A percentile compares a stretch with the other conserved stretches of the same genome.
Evolutionary conservation across 1,140 invertebrate species (phyloP).

Genomic region (Diorhabda carinulata): DNA sequence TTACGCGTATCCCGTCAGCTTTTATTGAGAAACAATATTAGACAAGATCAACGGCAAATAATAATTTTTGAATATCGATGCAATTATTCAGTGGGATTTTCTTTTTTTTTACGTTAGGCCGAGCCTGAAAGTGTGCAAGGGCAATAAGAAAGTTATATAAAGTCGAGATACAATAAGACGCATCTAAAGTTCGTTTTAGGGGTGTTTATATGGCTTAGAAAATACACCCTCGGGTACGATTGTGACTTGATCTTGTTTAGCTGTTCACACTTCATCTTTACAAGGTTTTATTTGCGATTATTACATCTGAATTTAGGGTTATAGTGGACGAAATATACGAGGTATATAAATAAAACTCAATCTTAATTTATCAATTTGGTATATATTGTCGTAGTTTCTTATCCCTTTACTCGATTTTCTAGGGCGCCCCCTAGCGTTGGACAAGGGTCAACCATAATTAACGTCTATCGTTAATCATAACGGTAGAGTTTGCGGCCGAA

Average conservation of each 20-base stretch:
- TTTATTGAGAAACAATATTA: too few relatives aligned
- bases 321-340: not conserved
- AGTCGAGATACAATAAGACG: constrained; percentile 21
- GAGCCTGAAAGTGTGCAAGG: not conserved
- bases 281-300: constrained; percentile 19
- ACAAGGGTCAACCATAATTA: constrained; percentile 41
- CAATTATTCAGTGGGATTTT: not conserved
- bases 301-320: constrained; percentile 8
- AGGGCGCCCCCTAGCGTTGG: constrained; percentile 11
- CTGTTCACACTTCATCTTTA: constrained; percentile 24
- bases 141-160: constrained; percentile 15
- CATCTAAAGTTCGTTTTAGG: constrained; percentile 27
- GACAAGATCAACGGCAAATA: too few relatives aligned
- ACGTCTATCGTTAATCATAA: constrained; percentile 40
- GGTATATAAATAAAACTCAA: not conserved
- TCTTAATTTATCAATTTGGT: too few relatives aligned
- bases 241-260: constrained; percentile 25
- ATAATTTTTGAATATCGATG: too few relatives aligned
- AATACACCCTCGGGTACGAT: constrained; percentile 24
- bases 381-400: not conserved
- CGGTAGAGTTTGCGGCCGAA: constrained; percentile 26
- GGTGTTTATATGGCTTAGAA: constrained; percentile 26
- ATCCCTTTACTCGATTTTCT: not conserved
- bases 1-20: too few relatives aligned
- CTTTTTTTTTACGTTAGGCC: not conserved